A percentile compares a stretch with the other conserved stretches of the same genome.
phyloP scores from a whole-genome alignment of 2,888 invertebrate species.

The Leucophenga maculata region DNA sequence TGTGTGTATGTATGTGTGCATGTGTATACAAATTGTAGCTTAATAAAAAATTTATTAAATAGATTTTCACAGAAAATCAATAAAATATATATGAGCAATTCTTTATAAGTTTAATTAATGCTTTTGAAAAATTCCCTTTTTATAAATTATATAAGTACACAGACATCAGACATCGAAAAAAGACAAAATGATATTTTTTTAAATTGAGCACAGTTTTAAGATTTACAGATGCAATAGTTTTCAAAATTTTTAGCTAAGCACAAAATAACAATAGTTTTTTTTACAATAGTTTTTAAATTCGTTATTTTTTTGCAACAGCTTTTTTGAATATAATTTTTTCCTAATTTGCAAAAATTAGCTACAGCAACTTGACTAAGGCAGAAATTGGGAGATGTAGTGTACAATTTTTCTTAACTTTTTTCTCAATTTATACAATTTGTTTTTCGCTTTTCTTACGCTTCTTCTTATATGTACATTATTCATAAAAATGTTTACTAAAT shows the following conservation, averaged over 20 bases:
- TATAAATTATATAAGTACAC: constrained; percentile 11
- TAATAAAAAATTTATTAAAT: constrained; percentile 21
- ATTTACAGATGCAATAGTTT: no score
- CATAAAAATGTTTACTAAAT: constrained; percentile 23
- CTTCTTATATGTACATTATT: constrained; percentile 2
- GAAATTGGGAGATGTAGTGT: no score
- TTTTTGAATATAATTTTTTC: not conserved
- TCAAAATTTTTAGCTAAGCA: not conserved
- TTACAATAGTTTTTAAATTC: no score
- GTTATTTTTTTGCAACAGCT: no score
- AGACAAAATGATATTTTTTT: not conserved
- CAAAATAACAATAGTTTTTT: not conserved
- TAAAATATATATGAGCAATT: constrained; percentile 10
- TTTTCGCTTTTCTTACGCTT: not conserved
- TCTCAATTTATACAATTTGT: not conserved
- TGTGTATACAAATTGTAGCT: constrained; percentile 13
- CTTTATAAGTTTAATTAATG: not conserved
- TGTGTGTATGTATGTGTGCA: not conserved
- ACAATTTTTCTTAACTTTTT: no score
- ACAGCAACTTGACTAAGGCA: not conserved
- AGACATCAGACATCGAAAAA: not conserved
- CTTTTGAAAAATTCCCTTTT: not conserved
- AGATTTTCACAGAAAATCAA: constrained; percentile 63
- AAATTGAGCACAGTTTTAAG: not conserved
- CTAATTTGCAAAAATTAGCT: not conserved